A percentile compares a stretch with the other conserved stretches of the same genome.
phyloP scores from a whole-genome alignment of 2,888 invertebrate species.

The Ormyrus labotus region DNA sequence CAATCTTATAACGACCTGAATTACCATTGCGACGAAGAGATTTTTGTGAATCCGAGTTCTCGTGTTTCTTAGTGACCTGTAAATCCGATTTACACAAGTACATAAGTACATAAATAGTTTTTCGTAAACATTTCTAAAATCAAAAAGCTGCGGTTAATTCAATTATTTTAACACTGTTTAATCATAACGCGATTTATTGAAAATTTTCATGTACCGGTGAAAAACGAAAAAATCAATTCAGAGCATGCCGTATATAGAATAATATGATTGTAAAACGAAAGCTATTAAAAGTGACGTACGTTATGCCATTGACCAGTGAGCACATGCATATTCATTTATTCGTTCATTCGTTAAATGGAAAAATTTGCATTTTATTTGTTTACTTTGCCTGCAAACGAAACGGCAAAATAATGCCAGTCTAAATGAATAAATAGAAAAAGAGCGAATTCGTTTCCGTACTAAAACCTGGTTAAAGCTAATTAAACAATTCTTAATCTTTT shows the following conservation, averaged over 20 bases:
- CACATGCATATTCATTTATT: conserved; percentile 43
- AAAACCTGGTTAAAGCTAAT: background rate
- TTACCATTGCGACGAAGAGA: conserved; percentile 88
- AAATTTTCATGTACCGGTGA: too few relatives aligned
- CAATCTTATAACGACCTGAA: conserved; percentile 85
- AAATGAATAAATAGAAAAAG: background rate
- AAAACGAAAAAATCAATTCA: too few relatives aligned
- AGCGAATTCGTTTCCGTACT: background rate
- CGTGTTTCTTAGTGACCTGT: conserved; percentile 86
- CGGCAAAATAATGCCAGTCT: conserved; percentile 7
- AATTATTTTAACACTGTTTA: too few relatives aligned
- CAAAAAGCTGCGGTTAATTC: too few relatives aligned
- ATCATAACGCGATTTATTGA: too few relatives aligned
- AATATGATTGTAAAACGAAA: conserved; percentile 12
- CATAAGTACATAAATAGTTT: too few relatives aligned
- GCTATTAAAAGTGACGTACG: conserved; percentile 14
- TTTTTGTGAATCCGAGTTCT: conserved; percentile 92
- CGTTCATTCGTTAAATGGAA: conserved; percentile 25
- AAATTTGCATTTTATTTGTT: conserved; percentile 29
- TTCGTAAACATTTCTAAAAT: too few relatives aligned
- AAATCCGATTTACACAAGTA: conserved; percentile 56
- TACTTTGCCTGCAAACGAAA: conserved; percentile 2
- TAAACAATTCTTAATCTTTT: background rate
- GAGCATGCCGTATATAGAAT: background rate
- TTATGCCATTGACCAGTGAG: background rate